Conservation (phyloP, 2,888 invertebrate genomes). For the Calephelis perditalis region DNA sequence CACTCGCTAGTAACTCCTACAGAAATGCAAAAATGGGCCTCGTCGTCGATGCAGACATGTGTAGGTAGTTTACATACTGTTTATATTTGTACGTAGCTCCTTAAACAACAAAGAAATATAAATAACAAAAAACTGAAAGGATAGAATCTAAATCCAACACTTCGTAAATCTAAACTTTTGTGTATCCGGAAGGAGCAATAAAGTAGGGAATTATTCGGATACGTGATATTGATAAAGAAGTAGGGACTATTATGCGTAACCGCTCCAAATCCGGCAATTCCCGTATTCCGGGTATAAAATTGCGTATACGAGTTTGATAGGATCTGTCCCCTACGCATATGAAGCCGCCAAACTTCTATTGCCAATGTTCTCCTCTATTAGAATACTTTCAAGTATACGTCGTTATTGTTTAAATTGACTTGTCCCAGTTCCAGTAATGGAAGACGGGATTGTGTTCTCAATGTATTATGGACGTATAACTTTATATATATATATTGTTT, state of each 20-base stretch:
- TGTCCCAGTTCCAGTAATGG: conserved; percentile 11
- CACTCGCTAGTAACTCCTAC: no score
- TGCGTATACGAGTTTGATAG: conserved; percentile 27
- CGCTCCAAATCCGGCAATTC: conserved; percentile 25
- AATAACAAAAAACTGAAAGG: no score
- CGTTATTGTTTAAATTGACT: conserved; percentile 21
- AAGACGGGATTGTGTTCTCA: conserved; percentile 1
- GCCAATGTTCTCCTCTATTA: conserved; percentile 20
- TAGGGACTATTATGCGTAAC: conserved; percentile 19
- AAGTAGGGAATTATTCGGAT: conserved; percentile 19
- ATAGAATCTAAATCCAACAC: no score
- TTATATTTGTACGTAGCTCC: no score
- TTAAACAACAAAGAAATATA: no score
- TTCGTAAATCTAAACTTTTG: no score
- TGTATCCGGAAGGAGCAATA: conserved; percentile 14
- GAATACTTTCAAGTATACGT: conserved; percentile 20
- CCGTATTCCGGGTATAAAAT: conserved; percentile 25
- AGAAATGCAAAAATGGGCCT: no score
- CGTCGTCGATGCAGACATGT: no score
- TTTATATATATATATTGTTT: no score
- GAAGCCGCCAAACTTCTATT: conserved; percentile 22
- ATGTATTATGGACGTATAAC: not conserved
- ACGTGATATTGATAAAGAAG: conserved; percentile 25
- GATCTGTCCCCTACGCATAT: conserved; percentile 21
- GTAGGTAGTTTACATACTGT: no score